Conservation (phyloP, 2,113 vertebrate species). For the Melanocharis versteri region DNA sequence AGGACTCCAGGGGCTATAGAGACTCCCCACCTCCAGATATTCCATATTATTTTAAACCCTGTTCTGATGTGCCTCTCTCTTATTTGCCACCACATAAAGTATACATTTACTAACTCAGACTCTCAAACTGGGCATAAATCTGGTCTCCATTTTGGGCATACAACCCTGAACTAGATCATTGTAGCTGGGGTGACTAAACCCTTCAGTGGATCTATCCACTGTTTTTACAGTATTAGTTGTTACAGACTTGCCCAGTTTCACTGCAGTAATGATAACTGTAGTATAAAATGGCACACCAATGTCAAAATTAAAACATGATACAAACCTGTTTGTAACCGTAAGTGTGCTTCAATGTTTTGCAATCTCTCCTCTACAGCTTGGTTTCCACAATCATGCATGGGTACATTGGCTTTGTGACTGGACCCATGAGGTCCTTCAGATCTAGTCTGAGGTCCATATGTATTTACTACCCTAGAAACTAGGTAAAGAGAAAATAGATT, state of each 20-base stretch:
- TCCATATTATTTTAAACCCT: neutral
- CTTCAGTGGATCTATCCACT: neutral
- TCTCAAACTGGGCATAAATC: neutral
- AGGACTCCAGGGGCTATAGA: neutral
- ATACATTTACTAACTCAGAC: neutral
- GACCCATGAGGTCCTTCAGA: constrained; percentile 72
- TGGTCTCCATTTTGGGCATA: neutral
- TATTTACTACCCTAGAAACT: constrained; percentile 96
- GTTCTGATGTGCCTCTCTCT: neutral
- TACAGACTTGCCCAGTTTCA: neutral
- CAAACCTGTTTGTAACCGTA: constrained; percentile 86
- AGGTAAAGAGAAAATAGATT: constrained; percentile 19
- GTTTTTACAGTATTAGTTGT: neutral
- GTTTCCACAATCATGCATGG: constrained; percentile 84
- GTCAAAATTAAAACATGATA: neutral
- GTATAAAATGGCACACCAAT: neutral
- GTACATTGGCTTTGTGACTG: constrained; percentile 67
- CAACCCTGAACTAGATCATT: neutral
- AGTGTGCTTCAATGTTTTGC: constrained; percentile 92
- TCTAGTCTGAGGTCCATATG: constrained; percentile 91
- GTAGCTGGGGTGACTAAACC: neutral
- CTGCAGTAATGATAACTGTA: neutral
- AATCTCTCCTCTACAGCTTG: constrained; percentile 90
- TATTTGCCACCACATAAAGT: neutral
- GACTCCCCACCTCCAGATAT: neutral